Evolutionary conservation across 2,797 vertebrate species (phyloP), one percentile per base, ranked within the genome.

Genomic region (Phataginus tricuspis): DNA sequence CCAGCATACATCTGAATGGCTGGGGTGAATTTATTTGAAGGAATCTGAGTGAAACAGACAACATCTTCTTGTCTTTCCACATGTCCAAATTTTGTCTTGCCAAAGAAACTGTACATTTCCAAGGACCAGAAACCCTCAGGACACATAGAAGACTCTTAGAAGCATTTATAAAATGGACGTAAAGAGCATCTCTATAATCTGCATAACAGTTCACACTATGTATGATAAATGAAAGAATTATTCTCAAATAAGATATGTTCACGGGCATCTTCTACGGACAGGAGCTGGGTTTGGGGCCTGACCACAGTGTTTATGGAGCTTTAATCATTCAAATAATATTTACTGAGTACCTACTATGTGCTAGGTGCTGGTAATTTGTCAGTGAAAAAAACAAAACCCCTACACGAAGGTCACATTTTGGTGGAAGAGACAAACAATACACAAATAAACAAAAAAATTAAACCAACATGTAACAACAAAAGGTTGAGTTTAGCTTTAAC

Each of bases 1-100:
- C 51, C 29, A 83, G 51, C 7, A 72, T 18, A 74, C 51, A 74
- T 64, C 19, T 63, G 34, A 79, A 77, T 78, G 31, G 1, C 39
- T 63, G 31, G 55, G 53, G 71, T 57, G 29, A 86, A 86, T 92
- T 88, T 85, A 79, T 91, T 75, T 72, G 87, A 94, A 96, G 39
- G 53, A 79, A 92, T 89, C 59, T 97, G 59, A 95, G 61, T 61
- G 39, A 86, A 89, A 53, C 13, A 77, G 86, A 64, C 92, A 96
- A 25, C 34, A 63, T 66, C 25, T 29, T 80, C 74, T 95, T 83
- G 25, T 88, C 37, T 96, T 93, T 95, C 90, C 82, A 95, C 86
- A 80, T 94, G 64, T 91, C 91, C 82, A 89, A 42, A 31, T 59
- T 91, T 92, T 92, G 18, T 74, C 85, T 95, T 92, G 61, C 86